Evolutionary conservation across 2,797 vertebrate species (phyloP), one percentile per base, ranked within the genome.

Genomic region (Scolopax bukidnonensis): DNA sequence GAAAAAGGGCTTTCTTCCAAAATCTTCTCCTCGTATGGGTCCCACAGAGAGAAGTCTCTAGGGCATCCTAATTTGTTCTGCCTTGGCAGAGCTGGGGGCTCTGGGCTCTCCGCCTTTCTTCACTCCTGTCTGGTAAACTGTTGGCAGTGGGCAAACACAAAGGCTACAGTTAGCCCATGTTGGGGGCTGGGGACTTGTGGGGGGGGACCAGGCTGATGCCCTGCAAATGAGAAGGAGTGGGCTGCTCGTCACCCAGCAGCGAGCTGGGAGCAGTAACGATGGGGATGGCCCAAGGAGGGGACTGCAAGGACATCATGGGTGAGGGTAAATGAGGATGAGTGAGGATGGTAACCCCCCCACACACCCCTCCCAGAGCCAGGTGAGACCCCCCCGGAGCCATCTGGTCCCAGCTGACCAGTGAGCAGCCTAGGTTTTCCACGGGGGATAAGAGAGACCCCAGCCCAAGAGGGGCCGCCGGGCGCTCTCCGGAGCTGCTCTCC

Each of bases 141-240:
- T 1, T 21, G 59, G 30, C 36, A 32, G 43, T 12, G 70, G 51
- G 69, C 47, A 85, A 51, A 64, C 43, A 32, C 9, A 25, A 48
- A 76, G 59, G 90, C 47, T 43, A 0, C 30, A 4, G n/a, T 79
- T 21, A 28, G 50, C 40, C 59, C 1, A 1, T 25, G 48, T 0
- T 2, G 1, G 10, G 36, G 38, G 3, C 13, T 5, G 1, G 33
- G 30, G 38, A 11, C 33, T 20, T 6, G 76, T 0, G 45, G 59
- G 33, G 16, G 11, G 11, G 14, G 11, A 8, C 2, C 36, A 10
- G 43, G 53, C 40, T 24, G 51, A 5, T 24, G 24, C 45, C 40
- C 43, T 1, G 3, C 30, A 11, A 16, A 21, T 33, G 27, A 20
- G 30, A 10, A 54, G 67, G 43, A 0, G 11, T 10, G 38, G 38